Percentiles rank a stretch among this genome's conserved stretches.
These are phyloP conservation scores for Acanthoscelides obtectus DNA, from an alignment of 2,888 invertebrate species.

Conservation along the genomic window DNA sequence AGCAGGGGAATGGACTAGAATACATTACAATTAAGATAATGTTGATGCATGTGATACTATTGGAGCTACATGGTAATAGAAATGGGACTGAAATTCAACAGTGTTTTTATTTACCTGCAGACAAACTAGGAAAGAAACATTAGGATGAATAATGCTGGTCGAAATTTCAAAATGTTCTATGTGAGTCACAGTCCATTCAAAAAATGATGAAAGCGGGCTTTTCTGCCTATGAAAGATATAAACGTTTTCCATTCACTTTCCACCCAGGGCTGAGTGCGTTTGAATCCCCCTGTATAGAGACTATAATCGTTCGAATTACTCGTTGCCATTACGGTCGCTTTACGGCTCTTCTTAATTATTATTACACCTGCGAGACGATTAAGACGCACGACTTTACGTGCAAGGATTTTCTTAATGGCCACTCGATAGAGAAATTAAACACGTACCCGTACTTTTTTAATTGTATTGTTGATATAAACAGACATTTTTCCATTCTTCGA, in stretches of 20 bases:
- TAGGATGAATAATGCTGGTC: too few species aligned
- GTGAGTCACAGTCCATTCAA: too few species aligned
- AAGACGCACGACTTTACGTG: slow-evolving; percentile 16
- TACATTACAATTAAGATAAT: too few species aligned
- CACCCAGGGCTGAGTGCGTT: background rate
- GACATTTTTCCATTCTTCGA: background rate
- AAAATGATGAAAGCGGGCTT: too few species aligned
- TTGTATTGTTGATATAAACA: background rate
- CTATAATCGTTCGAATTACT: slow-evolving; percentile 32
- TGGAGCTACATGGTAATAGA: too few species aligned
- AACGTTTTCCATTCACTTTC: slow-evolving; percentile 2
- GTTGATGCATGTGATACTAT: too few species aligned
- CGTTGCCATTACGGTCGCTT: slow-evolving; percentile 10
- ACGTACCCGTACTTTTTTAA: background rate
- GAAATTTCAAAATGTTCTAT: too few species aligned
- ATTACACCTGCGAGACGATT: slow-evolving; percentile 35
- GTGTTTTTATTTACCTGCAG: too few species aligned
- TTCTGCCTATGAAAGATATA: too few species aligned
- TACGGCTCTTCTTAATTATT: slow-evolving; percentile 33
- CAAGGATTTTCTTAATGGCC: slow-evolving; percentile 18
- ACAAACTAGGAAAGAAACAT: too few species aligned
- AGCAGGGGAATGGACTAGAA: too few species aligned
- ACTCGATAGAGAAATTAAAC: background rate
- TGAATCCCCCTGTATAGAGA: slow-evolving; percentile 17
- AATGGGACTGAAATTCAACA: too few species aligned